Conservation (phyloP, 2,797 vertebrate species). For the Melanotaenia boesemani region DNA sequence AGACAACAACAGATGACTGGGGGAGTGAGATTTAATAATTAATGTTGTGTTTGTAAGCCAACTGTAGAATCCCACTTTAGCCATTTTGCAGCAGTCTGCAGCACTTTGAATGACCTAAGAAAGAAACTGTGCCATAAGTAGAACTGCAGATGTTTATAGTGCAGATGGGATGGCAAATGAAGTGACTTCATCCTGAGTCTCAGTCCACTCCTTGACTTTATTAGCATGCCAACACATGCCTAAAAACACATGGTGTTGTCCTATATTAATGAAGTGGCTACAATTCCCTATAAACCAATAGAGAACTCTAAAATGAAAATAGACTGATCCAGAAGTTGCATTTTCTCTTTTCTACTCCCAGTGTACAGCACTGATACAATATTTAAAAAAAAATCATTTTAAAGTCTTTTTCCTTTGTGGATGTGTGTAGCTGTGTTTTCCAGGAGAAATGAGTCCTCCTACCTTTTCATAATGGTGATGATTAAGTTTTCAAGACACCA, state of each 20-base stretch:
- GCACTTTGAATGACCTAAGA: conserved; percentile 22
- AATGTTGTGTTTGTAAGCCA: conserved; percentile 5
- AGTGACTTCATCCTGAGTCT: conserved; percentile 62
- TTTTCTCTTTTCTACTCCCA: background rate
- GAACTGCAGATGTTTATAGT: conserved; percentile 62
- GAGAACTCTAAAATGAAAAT: background rate
- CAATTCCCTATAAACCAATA: conserved; percentile 1
- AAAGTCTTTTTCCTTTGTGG: background rate
- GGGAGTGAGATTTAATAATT: background rate
- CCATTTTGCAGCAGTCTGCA: conserved; percentile 1
- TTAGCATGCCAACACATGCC: conserved; percentile 36
- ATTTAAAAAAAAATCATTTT: background rate
- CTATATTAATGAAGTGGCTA: conserved; percentile 14
- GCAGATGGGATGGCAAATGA: conserved; percentile 49
- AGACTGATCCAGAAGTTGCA: background rate
- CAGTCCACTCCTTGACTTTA: conserved; percentile 45
- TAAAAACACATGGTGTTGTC: conserved; percentile 26
- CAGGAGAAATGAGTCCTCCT: conserved; percentile 6
- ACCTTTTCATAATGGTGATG: conserved; percentile 1
- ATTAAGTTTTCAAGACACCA: conserved; percentile 31
- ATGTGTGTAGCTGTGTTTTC: conserved; percentile 19
- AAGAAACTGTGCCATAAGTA: conserved; percentile 35
- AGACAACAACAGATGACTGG: background rate
- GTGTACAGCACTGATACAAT: background rate
- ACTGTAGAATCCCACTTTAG: background rate